A percentile compares a stretch with the other conserved stretches of the same genome.
Conservation (phyloP, 1,140 invertebrate species). For the Zaprionus gabonicus region DNA sequence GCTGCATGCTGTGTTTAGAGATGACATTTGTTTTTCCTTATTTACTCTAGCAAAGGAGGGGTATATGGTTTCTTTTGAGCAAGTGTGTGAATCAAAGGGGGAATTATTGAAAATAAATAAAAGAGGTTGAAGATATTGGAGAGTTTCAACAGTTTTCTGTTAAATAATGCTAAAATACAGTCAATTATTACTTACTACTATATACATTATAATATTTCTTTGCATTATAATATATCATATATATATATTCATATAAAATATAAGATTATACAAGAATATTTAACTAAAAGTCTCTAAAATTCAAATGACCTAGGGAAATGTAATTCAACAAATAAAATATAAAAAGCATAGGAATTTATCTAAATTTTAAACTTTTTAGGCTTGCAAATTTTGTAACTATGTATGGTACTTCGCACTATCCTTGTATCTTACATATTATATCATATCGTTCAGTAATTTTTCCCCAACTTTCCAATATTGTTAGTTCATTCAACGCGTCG, state of each 20-base stretch:
- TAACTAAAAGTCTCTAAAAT: background rate
- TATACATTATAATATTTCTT: too few species aligned
- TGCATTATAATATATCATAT: too few species aligned
- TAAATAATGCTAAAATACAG: background rate
- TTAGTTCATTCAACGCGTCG: background rate
- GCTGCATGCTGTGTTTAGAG: conserved; percentile 16
- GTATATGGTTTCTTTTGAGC: background rate
- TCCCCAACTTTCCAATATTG: background rate
- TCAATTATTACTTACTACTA: too few species aligned
- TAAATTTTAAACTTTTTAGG: too few species aligned
- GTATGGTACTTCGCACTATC: background rate
- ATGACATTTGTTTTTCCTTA: conserved; percentile 42
- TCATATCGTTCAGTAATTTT: background rate
- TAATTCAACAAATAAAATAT: background rate
- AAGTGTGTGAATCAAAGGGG: background rate
- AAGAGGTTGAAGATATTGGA: background rate
- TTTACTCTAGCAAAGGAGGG: conserved; percentile 3
- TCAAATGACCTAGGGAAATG: rapidly evolving
- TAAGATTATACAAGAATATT: background rate
- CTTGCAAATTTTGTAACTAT: too few species aligned
- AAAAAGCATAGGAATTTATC: too few species aligned
- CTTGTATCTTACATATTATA: background rate
- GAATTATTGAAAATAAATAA: background rate
- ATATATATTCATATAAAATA: background rate
- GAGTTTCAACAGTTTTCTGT: background rate